Evolutionary conservation across 2,113 vertebrate genomes (phyloP).

Genomic region (Zootoca vivipara): DNA sequence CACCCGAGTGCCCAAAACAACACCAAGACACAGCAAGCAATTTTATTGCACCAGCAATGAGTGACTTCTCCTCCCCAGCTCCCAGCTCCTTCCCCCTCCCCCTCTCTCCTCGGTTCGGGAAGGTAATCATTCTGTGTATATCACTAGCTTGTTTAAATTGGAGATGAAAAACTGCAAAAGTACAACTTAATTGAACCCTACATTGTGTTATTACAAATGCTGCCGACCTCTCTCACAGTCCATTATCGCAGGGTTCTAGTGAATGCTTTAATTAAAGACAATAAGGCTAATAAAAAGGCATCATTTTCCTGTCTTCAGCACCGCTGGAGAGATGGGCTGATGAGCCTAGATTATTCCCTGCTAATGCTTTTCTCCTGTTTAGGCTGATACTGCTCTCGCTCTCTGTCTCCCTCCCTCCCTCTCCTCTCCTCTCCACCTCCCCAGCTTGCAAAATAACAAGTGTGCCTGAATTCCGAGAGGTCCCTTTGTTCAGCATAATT

Average conservation of each 20-base stretch:
- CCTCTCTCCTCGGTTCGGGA: constrained; percentile 18
- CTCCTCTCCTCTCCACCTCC: constrained; percentile 14
- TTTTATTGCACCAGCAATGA: constrained; percentile 46
- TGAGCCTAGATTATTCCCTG: constrained; percentile 68
- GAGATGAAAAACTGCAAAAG: constrained; percentile 69
- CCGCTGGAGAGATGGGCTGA: constrained; percentile 70
- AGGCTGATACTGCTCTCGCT: constrained; percentile 54
- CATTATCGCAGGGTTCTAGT: constrained; percentile 70
- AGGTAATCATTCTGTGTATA: constrained; percentile 59
- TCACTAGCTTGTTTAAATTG: constrained; percentile 67
- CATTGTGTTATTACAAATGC: constrained; percentile 71
- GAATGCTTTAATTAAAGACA: constrained; percentile 78
- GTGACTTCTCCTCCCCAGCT: constrained; percentile 33
- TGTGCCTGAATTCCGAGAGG: constrained; percentile 41
- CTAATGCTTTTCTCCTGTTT: constrained; percentile 67
- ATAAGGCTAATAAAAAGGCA: constrained; percentile 77
- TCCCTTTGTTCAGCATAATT: constrained; percentile 32
- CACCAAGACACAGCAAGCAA: not conserved
- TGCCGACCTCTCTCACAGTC: constrained; percentile 70
- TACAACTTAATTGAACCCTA: constrained; percentile 73
- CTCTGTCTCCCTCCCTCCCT: not conserved
- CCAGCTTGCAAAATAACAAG: constrained; percentile 67
- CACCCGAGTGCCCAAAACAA: not conserved
- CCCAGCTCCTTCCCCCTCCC: not conserved
- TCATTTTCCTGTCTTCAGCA: constrained; percentile 73